A percentile compares a stretch with the other conserved stretches of the same genome.
Evolutionary conservation across 2,888 invertebrate genomes (phyloP).

Genomic region (Mesochorus sp.): DNA sequence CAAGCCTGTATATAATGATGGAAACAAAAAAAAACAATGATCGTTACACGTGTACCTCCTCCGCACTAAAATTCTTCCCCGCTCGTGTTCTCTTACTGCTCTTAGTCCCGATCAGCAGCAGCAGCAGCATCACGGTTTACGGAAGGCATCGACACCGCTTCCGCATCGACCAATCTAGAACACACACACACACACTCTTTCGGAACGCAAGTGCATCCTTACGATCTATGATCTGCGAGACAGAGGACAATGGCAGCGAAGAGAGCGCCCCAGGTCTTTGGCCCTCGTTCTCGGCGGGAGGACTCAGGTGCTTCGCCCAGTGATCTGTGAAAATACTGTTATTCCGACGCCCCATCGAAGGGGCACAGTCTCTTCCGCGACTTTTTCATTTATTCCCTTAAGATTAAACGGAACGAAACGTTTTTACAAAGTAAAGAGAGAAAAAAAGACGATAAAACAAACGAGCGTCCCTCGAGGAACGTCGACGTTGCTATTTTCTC

Average conservation of each 20-base stretch:
- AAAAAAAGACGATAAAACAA: too few relatives aligned
- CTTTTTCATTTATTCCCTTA: background rate
- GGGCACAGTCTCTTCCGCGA: slow-evolving; percentile 18
- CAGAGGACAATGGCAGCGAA: slow-evolving; percentile 37
- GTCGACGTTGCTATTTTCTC: background rate
- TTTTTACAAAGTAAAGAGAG: too few relatives aligned
- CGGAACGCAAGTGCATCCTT: slow-evolving; percentile 40
- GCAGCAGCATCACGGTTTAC: too few relatives aligned
- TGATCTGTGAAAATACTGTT: slow-evolving; percentile 72
- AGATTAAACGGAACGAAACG: slow-evolving; percentile 41
- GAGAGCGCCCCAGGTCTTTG: background rate
- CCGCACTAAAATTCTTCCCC: slow-evolving; percentile 45
- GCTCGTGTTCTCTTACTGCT: slow-evolving; percentile 41
- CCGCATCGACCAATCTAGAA: slow-evolving; percentile 55
- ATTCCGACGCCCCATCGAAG: slow-evolving; percentile 52
- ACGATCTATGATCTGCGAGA: too few relatives aligned
- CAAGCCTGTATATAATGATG: background rate
- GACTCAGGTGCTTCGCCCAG: slow-evolving; percentile 23
- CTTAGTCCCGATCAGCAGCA: slow-evolving; percentile 37
- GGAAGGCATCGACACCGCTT: slow-evolving; percentile 26
- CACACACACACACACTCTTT: too few relatives aligned
- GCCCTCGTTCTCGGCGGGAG: slow-evolving; percentile 39
- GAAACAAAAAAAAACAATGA: slow-evolving; percentile 22
- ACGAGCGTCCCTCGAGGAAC: background rate
- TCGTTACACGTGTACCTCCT: slow-evolving; percentile 50